Base-by-base conservation (phyloP, 2,113 vertebrate genomes). In the Neogobius melanostomus region DNA sequence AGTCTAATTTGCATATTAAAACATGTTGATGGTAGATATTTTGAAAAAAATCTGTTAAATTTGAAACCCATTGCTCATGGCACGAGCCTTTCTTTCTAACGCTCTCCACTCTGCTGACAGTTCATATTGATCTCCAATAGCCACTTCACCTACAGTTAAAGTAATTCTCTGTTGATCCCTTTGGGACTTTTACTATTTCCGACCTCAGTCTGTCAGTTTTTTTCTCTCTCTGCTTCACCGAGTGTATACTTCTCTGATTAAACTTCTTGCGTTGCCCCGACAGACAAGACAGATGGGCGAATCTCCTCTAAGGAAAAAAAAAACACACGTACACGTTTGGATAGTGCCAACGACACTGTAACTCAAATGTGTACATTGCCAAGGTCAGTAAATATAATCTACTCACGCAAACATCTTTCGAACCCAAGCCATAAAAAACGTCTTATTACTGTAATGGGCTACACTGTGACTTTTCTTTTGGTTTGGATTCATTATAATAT, bases 361-460 rank as follows among this genome's bases (percentile, higher is more conserved):
- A 64, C 61, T 51, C 60, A 53, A 45, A 72, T 66, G 71, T 75
- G 66, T 44, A 66, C 49, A 77, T 54, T 74, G 72, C 85, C 81
- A 82, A 87, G 80, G 84, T 86, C 83, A 72, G 75, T 64, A 71
- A 75, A 82, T 64, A 84, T 68, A 76, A 56, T 61, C 47, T 72
- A 63, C 49, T 59, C 43, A 6, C 17, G 28, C 53, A 60, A 11
- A 36, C 0, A 54, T 21, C 63, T 50, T 60, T 21, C 16, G 17
- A 77, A 45, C 69, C 57, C 46, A 16, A 68, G 45, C 45, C 69
- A 69, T 81, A 59, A 81, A 21, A 42, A 74, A 73, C 7, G 44
- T 65, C 50, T 75, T 75, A 76, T 77, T 76, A 82, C 50, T 81
- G 77, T 75, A 80, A 60, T 44, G 42, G 64, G 59, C 54, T 82